Conservation (phyloP, 2,888 invertebrate genomes). For the Papilio demoleus region DNA sequence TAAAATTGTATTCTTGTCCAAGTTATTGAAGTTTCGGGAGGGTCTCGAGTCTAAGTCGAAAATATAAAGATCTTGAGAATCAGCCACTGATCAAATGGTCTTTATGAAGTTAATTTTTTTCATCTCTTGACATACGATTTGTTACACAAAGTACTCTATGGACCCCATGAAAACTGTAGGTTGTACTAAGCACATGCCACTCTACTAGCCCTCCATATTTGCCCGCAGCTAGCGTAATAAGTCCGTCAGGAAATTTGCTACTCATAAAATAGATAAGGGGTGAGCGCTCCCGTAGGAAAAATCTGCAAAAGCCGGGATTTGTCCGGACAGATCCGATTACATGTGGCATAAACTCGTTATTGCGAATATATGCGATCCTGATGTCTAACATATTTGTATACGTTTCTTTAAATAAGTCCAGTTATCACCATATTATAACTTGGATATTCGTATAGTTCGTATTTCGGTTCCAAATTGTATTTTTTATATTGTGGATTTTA, state of each 20-base stretch:
- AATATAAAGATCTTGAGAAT: too few relatives aligned
- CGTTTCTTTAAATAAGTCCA: conserved; percentile 18
- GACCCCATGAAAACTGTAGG: not conserved
- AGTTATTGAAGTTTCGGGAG: not conserved
- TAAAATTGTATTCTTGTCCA: not conserved
- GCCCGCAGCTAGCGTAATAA: conserved; percentile 41
- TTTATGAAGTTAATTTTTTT: too few relatives aligned
- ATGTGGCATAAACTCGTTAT: conserved; percentile 43
- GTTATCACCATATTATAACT: conserved; percentile 3
- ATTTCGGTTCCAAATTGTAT: not conserved
- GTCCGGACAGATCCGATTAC: conserved; percentile 46
- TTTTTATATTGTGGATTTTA: not conserved
- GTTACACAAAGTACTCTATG: not conserved
- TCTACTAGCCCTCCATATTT: conserved; percentile 19
- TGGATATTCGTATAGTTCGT: not conserved
- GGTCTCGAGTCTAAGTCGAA: too few relatives aligned
- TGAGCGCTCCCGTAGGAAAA: conserved; percentile 44
- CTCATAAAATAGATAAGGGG: conserved; percentile 48
- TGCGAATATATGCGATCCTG: conserved; percentile 34
- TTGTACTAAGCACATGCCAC: conserved; percentile 4
- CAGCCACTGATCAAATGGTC: too few relatives aligned
- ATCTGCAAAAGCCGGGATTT: conserved; percentile 46
- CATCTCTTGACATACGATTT: too few relatives aligned
- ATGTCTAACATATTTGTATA: conserved; percentile 26
- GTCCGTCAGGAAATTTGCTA: conserved; percentile 47